Conservation (phyloP, 1,140 invertebrate genomes). For the Hypsibius dujardini region DNA sequence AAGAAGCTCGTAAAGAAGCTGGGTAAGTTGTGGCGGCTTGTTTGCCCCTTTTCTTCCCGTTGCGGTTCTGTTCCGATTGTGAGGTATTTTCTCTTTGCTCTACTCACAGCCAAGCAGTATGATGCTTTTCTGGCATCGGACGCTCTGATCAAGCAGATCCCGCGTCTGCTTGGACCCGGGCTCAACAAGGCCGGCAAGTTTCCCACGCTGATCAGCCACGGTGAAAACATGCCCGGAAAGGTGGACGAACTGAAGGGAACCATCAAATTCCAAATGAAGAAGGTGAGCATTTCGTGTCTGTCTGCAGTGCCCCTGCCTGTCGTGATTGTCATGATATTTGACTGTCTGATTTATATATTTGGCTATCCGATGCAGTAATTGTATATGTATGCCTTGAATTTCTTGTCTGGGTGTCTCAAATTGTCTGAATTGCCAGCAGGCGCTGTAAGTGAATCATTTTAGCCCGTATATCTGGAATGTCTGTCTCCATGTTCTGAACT, state of each 20-base stretch:
- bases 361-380: no score
- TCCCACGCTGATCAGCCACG: conserved; percentile 85
- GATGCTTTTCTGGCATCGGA: conserved; percentile 98
- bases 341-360: no score
- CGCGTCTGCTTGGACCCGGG: conserved; percentile 91
- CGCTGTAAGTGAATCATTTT: no score
- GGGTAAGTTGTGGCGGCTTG: conserved; percentile 43
- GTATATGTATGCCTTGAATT: no score
- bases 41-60: background rate
- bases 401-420: no score
- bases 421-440: no score
- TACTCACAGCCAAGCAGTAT: conserved; percentile 58
- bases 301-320: conserved; percentile 2
- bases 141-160: conserved; percentile 96
- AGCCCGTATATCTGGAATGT: no score
- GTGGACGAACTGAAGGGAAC: conserved; percentile 96
- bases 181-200: conserved; percentile 99
- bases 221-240: conserved; percentile 83
- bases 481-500: no score
- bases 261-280: conserved; percentile 99
- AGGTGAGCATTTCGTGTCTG: conserved; percentile 44
- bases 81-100: conserved; percentile 19
- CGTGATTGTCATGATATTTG: background rate
- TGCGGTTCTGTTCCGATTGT: conserved; percentile 18
- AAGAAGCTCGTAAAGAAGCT: conserved; percentile 99